Conservation (phyloP, 37 sponge, comb jelly and placozoan genomes). For the Aplysina aerophoba region DNA sequence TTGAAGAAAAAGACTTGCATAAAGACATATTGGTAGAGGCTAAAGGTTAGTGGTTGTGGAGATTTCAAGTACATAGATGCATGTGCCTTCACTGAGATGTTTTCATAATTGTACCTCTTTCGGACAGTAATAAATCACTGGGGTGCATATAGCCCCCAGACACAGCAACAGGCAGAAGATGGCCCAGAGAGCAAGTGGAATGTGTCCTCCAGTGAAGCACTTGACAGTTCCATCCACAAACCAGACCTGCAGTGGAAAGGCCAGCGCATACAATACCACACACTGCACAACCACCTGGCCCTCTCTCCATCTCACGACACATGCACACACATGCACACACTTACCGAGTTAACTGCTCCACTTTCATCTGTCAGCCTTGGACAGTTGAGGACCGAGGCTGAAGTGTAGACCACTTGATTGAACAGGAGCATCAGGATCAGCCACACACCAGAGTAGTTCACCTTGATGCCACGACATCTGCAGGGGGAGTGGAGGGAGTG, state of each 20-base stretch:
- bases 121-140: constrained; percentile 5
- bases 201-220: constrained; percentile 69
- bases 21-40: too few species aligned
- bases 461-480: not conserved
- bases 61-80: too few species aligned
- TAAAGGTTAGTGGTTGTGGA: too few species aligned
- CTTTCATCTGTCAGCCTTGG: constrained; percentile 38
- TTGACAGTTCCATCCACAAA: constrained; percentile 48
- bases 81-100: too few species aligned
- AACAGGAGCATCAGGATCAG: constrained; percentile 53
- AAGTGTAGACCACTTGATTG: constrained; percentile 63
- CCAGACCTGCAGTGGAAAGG: constrained; percentile 63
- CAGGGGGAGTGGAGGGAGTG: not conserved
- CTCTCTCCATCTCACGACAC: too few species aligned
- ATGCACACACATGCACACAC: not conserved
- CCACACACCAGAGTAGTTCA: constrained; percentile 49
- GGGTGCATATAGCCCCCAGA: constrained; percentile 2
- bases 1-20: too few species aligned
- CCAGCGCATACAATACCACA: constrained; percentile 18
- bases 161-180: constrained; percentile 38
- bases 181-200: constrained; percentile 49
- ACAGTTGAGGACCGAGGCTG: constrained; percentile 68
- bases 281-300: constrained; percentile 25
- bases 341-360: not conserved
- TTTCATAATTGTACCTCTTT: too few species aligned